phyloP scores from a whole-genome alignment of 1,140 invertebrate species.

The Planococcus citri region DNA sequence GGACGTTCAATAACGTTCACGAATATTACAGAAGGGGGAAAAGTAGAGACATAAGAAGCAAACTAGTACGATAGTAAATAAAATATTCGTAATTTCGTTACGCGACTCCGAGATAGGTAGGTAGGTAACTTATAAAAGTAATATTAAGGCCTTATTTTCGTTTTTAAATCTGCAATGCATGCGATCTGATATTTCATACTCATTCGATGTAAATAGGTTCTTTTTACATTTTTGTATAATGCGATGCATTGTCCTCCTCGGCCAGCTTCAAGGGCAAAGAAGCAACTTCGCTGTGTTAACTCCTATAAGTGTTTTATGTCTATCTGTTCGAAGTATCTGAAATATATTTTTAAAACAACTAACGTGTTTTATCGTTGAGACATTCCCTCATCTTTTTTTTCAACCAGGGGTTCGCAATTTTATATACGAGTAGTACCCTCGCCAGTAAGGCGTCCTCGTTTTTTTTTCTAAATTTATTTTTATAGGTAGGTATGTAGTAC shows the following conservation, averaged over 20 bases:
- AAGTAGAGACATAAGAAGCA: too few species aligned
- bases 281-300: background rate
- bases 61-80: background rate
- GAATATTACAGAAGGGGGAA: too few species aligned
- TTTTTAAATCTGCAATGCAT: background rate
- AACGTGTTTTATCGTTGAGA: constrained; percentile 6
- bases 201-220: background rate
- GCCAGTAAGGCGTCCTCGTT: too few species aligned
- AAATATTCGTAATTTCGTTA: background rate
- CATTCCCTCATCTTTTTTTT: background rate
- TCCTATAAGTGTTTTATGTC: constrained; percentile 7
- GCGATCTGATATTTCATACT: background rate
- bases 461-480: too few species aligned
- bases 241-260: background rate
- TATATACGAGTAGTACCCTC: too few species aligned
- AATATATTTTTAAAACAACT: constrained; percentile 1
- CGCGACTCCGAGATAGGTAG: too few species aligned
- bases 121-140: too few species aligned
- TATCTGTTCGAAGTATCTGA: background rate
- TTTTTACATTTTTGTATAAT: constrained; percentile 4
- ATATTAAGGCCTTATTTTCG: background rate
- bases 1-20: too few species aligned
- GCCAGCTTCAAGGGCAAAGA: constrained; percentile 5
- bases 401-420: background rate
- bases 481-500: too few species aligned